A percentile compares a stretch with the other conserved stretches of the same genome.
Evolutionary conservation across 2,888 invertebrate species (phyloP).

Genomic region (Lysandra bellargus): DNA sequence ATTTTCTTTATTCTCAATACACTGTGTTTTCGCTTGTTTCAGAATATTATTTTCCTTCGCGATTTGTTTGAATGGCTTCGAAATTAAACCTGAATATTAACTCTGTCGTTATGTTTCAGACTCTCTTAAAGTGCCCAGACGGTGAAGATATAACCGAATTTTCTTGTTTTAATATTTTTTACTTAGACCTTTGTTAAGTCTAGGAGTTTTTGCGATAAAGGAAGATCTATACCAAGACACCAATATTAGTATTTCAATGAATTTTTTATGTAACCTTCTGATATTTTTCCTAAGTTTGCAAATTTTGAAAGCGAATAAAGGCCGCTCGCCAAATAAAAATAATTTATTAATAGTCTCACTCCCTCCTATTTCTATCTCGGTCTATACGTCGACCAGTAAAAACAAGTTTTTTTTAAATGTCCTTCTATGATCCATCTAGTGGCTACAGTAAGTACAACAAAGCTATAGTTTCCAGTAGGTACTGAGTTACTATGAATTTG

Average conservation of each 20-base stretch:
- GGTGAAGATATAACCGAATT: neutral
- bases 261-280: neutral
- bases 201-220: neutral
- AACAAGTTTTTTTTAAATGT: no score
- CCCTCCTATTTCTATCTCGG: no score
- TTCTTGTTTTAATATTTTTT: neutral
- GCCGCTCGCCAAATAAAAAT: no score
- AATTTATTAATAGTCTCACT: no score
- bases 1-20: constrained; percentile 17
- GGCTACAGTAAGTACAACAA: neutral
- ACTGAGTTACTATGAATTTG: constrained; percentile 17
- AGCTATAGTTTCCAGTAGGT: neutral
- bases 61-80: constrained; percentile 11
- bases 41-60: constrained; percentile 14
- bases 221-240: neutral
- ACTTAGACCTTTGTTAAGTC: neutral
- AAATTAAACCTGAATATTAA: constrained; percentile 25
- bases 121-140: neutral
- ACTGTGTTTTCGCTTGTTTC: constrained; percentile 7
- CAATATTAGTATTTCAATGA: neutral
- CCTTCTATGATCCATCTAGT: no score
- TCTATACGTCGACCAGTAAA: no score
- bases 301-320: no score
- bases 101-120: constrained; percentile 1
- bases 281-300: neutral